Evolutionary conservation across 1,140 invertebrate genomes (phyloP).

Genomic region (Vollenhovia emeryi): DNA sequence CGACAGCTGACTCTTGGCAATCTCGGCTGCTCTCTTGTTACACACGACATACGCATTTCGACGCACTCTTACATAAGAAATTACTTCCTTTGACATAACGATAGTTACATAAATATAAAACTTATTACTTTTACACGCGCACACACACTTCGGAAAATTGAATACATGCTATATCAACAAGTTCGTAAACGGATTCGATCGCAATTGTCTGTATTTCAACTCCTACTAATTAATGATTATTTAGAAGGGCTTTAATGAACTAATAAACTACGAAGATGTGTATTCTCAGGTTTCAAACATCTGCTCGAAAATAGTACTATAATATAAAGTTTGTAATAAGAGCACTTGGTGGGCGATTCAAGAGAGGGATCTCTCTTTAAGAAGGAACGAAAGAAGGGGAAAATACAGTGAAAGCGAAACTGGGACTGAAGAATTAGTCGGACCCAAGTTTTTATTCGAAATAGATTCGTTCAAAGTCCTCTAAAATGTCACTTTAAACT

Average conservation of each 20-base stretch:
- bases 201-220: neutral
- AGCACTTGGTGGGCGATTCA: neutral
- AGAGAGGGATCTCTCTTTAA: neutral
- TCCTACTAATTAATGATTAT: neutral
- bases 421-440: neutral
- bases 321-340: neutral
- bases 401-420: neutral
- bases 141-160: neutral
- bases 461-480: too few relatives aligned
- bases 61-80: constrained; percentile 15
- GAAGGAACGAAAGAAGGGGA: neutral
- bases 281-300: neutral
- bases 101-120: neutral
- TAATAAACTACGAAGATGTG: neutral
- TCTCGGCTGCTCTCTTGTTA: neutral
- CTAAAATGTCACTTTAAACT: too few relatives aligned
- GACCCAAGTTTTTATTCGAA: too few relatives aligned
- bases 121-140: neutral
- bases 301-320: neutral
- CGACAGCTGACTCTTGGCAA: constrained; percentile 26
- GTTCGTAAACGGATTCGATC: neutral
- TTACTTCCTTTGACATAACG: constrained; percentile 1
- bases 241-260: neutral
- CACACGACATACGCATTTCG: neutral
- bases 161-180: neutral